These are phyloP conservation scores for Arizona elegans DNA, from an alignment of 2,113 vertebrate species.

Conservation along the genomic window DNA sequence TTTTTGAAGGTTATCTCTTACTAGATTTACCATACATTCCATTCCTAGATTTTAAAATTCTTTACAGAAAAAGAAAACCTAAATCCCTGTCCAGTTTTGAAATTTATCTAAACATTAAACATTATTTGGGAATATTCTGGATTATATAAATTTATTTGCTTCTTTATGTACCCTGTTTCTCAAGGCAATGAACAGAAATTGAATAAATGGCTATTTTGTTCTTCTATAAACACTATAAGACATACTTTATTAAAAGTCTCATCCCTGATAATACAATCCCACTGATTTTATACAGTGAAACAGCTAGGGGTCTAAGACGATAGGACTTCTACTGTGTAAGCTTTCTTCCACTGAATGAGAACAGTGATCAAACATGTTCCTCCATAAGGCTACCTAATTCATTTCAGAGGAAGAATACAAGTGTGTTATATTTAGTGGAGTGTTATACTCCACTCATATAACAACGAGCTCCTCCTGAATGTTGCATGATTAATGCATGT, in stretches of 20 bases:
- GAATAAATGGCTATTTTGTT: slow-evolving; percentile 4
- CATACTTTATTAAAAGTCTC: neutral
- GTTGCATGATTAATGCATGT: rapidly evolving
- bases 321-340: neutral
- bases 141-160: slow-evolving; percentile 7
- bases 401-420: neutral
- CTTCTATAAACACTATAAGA: neutral
- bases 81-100: neutral
- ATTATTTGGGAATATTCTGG: neutral
- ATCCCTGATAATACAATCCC: slow-evolving; percentile 1
- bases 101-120: neutral
- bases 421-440: no score
- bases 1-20: neutral
- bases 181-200: neutral
- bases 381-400: neutral
- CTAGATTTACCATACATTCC: neutral
- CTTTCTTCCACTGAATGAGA: neutral
- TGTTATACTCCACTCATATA: neutral
- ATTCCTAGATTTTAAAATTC: slow-evolving; percentile 13
- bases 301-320: neutral
- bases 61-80: neutral
- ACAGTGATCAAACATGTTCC: neutral
- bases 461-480: neutral
- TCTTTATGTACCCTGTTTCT: neutral
- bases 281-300: neutral